Evolutionary conservation across 2,113 vertebrate species (phyloP).

Genomic region (Raja brachyura): DNA sequence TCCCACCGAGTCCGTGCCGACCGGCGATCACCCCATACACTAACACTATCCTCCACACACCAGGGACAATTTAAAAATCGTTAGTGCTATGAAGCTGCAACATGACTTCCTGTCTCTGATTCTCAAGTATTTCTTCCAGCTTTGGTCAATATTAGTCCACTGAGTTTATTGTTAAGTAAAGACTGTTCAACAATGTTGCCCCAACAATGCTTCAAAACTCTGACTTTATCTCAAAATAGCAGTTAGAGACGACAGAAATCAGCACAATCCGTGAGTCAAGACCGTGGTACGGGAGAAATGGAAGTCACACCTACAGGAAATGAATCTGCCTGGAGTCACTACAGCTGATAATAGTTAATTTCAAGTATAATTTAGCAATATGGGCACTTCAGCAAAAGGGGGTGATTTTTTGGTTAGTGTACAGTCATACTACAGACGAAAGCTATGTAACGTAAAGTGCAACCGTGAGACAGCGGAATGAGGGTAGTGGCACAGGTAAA

Average conservation of each 20-base stretch:
- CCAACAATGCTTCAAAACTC: not conserved
- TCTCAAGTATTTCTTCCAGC: not conserved
- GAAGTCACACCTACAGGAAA: not conserved
- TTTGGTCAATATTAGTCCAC: not conserved
- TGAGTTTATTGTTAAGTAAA: not conserved
- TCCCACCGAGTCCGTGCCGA: too few relatives aligned
- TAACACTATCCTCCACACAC: too few relatives aligned
- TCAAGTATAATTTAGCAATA: not conserved
- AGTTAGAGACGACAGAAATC: not conserved
- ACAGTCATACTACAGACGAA: not conserved
- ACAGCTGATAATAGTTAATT: not conserved
- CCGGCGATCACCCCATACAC: too few relatives aligned
- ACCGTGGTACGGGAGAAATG: not conserved
- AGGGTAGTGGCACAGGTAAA: not conserved
- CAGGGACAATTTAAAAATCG: too few relatives aligned
- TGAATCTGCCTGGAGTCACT: not conserved
- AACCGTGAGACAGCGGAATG: not conserved
- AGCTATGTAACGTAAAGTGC: not conserved
- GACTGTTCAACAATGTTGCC: not conserved
- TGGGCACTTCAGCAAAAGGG: not conserved
- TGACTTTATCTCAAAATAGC: not conserved
- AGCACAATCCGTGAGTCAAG: not conserved
- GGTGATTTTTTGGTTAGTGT: not conserved
- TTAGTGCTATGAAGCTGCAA: too few relatives aligned
- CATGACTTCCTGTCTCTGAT: too few relatives aligned